Conservation (phyloP, 2,888 invertebrate genomes). For the Diarsia dahlii region DNA sequence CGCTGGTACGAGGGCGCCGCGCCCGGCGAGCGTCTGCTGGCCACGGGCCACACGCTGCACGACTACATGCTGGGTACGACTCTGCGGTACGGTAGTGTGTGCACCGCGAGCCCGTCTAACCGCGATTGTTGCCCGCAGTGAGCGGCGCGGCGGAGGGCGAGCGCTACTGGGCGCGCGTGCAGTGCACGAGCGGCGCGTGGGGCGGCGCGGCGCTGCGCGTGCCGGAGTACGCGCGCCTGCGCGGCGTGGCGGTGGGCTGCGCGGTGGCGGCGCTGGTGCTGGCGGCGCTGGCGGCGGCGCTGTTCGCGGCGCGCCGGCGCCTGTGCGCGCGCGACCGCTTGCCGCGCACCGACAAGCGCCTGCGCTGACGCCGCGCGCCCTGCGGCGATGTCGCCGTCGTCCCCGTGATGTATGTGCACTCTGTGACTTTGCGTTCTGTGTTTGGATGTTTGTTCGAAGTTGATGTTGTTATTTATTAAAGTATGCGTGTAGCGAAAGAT, state of each 20-base stretch:
- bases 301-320: constrained; percentile 84
- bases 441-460: constrained; percentile 50
- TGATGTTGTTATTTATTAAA: constrained; percentile 64
- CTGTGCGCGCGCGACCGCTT: constrained; percentile 63
- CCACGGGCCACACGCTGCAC: constrained; percentile 93
- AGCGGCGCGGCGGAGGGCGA: constrained; percentile 93
- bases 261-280: constrained; percentile 93
- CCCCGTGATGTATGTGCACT: constrained; percentile 25
- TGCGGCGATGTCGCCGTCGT: constrained; percentile 18
- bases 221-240: constrained; percentile 93
- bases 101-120: neutral
- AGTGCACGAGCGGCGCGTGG: constrained; percentile 92
- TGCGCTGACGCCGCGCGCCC: constrained; percentile 63
- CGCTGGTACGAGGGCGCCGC: constrained; percentile 93
- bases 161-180: constrained; percentile 94
- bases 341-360: constrained; percentile 67
- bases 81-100: neutral
- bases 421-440: constrained; percentile 50
- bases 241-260: constrained; percentile 93
- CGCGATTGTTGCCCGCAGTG: constrained; percentile 84
- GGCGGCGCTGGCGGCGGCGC: constrained; percentile 91
- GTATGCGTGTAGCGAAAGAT: constrained; percentile 39
- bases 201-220: constrained; percentile 92
- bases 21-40: constrained; percentile 91
- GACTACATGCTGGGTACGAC: constrained; percentile 91